Evolutionary conservation across 2,797 vertebrate genomes (phyloP).

Genomic region (Epinephelus awoara): DNA sequence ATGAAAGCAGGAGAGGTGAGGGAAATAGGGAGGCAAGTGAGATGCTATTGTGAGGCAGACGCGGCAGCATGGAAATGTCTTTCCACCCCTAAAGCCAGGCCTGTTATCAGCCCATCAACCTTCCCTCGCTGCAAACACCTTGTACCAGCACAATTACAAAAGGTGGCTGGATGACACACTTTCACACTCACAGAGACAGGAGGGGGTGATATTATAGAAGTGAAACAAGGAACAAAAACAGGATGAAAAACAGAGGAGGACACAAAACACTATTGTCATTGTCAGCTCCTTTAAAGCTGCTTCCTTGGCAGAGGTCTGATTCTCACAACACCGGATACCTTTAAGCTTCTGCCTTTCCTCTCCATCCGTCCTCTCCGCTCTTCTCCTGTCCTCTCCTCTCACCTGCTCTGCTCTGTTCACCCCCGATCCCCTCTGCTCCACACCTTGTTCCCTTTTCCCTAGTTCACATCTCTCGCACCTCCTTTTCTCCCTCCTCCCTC

Average conservation of each 20-base stretch:
- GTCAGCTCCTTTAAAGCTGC: conserved; percentile 55
- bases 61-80: conserved; percentile 58
- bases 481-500: conserved; percentile 31
- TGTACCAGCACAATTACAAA: conserved; percentile 67
- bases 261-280: conserved; percentile 50
- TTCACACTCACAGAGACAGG: conserved; percentile 46
- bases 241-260: conserved; percentile 32
- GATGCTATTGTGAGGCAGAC: conserved; percentile 52
- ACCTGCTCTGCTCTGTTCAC: not conserved
- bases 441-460: conserved; percentile 1
- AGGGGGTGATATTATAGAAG: conserved; percentile 46
- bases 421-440: too few relatives aligned
- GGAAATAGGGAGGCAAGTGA: conserved; percentile 20
- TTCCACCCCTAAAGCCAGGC: conserved; percentile 55
- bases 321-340: conserved; percentile 43
- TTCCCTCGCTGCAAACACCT: conserved; percentile 67
- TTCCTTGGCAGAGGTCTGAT: conserved; percentile 42
- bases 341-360: conserved; percentile 16
- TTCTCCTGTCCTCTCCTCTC: not conserved
- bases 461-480: conserved; percentile 44
- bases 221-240: conserved; percentile 39
- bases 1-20: conserved; percentile 38
- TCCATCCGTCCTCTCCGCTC: conserved; percentile 5
- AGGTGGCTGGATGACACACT: conserved; percentile 64
- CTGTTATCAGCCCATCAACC: conserved; percentile 74